Evolutionary conservation across 2,888 invertebrate genomes (phyloP).

Genomic region (Matsumyia berberina): DNA sequence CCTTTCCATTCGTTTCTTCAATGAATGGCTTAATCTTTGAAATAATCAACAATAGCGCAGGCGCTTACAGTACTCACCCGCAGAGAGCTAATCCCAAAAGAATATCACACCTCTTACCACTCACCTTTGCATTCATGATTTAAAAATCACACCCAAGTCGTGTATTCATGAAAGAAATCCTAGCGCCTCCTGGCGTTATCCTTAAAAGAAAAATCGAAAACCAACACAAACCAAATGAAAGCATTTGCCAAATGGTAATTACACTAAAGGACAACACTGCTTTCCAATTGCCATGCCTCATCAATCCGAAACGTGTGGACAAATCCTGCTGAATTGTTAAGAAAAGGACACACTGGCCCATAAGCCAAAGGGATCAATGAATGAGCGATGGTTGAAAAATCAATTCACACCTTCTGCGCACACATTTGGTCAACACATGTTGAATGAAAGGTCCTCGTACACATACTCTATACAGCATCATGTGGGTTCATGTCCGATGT

Average conservation of each 20-base stretch:
- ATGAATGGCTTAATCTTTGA: no score
- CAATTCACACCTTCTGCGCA: constrained; percentile 71
- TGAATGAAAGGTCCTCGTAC: constrained; percentile 79
- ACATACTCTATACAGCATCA: constrained; percentile 70
- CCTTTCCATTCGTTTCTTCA: no score
- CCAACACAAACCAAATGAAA: constrained; percentile 41
- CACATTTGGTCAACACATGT: constrained; percentile 84
- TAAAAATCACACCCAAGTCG: constrained; percentile 22
- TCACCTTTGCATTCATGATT: constrained; percentile 21
- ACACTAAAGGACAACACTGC: constrained; percentile 23
- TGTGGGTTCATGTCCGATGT: constrained; percentile 63
- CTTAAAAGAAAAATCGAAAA: constrained; percentile 37
- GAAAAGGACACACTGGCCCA: constrained; percentile 4
- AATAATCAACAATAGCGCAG: constrained; percentile 10
- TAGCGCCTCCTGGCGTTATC: constrained; percentile 71
- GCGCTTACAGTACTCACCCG: constrained; percentile 37
- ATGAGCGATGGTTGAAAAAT: constrained; percentile 66
- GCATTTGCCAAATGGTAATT: constrained; percentile 42
- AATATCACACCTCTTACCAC: constrained; percentile 44
- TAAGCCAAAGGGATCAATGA: constrained; percentile 56
- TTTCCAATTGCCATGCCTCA: constrained; percentile 24
- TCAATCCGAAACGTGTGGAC: constrained; percentile 20
- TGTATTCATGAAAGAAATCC: constrained; percentile 39
- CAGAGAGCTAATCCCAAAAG: constrained; percentile 49
- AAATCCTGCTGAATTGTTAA: constrained; percentile 40